These are phyloP conservation scores for Cephus runcator DNA, from an alignment of 2,888 invertebrate species.

Conservation along the genomic window DNA sequence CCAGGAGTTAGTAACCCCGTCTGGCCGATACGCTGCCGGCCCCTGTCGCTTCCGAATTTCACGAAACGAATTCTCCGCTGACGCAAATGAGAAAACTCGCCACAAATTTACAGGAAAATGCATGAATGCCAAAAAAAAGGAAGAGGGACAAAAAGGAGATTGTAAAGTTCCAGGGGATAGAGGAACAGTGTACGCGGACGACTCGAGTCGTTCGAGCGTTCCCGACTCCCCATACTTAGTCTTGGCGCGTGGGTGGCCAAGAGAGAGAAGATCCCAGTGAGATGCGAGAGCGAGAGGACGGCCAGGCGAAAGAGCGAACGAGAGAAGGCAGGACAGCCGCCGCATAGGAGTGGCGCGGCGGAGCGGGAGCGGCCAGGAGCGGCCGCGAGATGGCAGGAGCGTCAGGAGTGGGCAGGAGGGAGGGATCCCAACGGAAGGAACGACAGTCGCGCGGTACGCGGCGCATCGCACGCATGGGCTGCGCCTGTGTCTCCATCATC, in stretches of 20 bases:
- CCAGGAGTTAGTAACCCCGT: background rate
- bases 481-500: conserved; percentile 19
- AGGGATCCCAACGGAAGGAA: conserved; percentile 27
- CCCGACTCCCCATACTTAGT: background rate
- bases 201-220: background rate
- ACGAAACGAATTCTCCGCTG: too few relatives aligned
- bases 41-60: background rate
- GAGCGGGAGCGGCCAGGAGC: conserved; percentile 14
- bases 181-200: background rate
- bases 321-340: conserved; percentile 1
- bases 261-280: background rate
- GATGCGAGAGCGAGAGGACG: conserved; percentile 17
- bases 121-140: conserved; percentile 7
- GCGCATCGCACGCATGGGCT: conserved; percentile 54
- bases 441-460: conserved; percentile 62
- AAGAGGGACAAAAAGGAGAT: conserved; percentile 4
- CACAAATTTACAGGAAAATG: too few relatives aligned
- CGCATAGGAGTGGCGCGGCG: background rate
- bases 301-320: conserved; percentile 2
- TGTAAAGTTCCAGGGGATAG: too few relatives aligned
- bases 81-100: too few relatives aligned
- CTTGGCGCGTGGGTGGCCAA: conserved; percentile 16
- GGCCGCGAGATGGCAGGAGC: conserved; percentile 10
- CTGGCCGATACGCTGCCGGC: background rate
- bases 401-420: conserved; percentile 2